Conservation (phyloP, 2,113 vertebrate species). For the Chionomys nivalis region DNA sequence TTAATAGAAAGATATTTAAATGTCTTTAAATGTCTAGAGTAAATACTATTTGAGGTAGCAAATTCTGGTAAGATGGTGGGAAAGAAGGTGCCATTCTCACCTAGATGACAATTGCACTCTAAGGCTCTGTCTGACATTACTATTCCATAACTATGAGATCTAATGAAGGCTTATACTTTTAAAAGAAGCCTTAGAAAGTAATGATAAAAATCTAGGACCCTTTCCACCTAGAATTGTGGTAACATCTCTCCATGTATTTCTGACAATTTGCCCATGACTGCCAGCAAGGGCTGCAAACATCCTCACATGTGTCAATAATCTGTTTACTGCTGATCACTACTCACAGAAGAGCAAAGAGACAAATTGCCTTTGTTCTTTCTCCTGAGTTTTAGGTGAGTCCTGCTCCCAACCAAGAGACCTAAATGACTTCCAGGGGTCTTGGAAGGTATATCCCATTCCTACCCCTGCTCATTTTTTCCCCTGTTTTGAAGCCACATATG, state of each 20-base stretch:
- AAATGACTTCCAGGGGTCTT: background rate
- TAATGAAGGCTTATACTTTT: background rate
- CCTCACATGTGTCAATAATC: no score
- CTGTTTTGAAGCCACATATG: background rate
- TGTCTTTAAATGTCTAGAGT: background rate
- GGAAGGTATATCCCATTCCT: background rate
- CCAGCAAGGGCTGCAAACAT: background rate
- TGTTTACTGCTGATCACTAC: background rate
- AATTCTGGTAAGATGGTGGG: background rate
- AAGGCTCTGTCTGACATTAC: background rate
- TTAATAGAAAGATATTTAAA: background rate
- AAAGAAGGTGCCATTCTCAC: background rate
- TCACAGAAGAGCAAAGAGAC: background rate
- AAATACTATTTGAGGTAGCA: background rate
- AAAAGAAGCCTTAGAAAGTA: background rate
- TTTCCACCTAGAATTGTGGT: background rate
- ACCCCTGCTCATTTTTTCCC: fast-evolving
- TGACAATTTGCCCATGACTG: background rate
- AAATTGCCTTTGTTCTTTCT: background rate
- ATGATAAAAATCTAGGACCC: background rate
- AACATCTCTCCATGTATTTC: background rate
- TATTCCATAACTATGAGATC: background rate
- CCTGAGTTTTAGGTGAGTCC: background rate
- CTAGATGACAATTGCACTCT: background rate
- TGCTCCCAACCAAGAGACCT: fast-evolving